phyloP scores from a whole-genome alignment of 2,888 invertebrate genomes.

The Heliconius charithonia region DNA sequence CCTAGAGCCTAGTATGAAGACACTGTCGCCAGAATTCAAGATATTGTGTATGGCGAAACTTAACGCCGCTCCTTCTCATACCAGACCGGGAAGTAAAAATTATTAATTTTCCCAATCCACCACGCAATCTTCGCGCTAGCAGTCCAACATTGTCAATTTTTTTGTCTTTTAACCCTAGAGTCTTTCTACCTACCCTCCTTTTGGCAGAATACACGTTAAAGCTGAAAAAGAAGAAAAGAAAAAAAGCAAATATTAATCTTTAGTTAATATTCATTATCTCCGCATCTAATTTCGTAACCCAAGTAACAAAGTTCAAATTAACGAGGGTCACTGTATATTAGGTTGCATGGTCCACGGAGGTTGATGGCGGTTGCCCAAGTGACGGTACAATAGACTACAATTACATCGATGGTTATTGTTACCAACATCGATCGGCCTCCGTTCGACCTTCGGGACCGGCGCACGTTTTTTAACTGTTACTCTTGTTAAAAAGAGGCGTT shows the following conservation, averaged over 20 bases:
- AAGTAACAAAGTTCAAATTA: constrained; percentile 29
- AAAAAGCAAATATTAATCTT: not conserved
- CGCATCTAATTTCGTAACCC: not conserved
- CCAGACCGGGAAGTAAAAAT: not conserved
- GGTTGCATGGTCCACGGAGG: constrained; percentile 51
- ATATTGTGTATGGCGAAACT: not conserved
- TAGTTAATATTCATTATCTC: not conserved
- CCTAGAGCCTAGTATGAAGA: no score
- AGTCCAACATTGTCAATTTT: not conserved
- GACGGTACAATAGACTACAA: constrained; percentile 79
- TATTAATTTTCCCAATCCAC: not conserved
- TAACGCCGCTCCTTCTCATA: not conserved
- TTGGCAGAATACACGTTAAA: not conserved
- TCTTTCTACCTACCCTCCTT: not conserved
- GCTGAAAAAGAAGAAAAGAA: no score
- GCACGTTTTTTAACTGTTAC: constrained; percentile 78
- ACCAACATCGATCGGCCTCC: constrained; percentile 66
- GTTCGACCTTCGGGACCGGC: constrained; percentile 74
- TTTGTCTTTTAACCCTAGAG: not conserved
- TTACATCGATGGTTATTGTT: constrained; percentile 77
- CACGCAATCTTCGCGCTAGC: not conserved
- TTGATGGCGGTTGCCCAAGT: constrained; percentile 74
- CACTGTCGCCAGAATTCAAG: not conserved
- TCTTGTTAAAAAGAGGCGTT: constrained; percentile 37
- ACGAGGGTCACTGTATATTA: constrained; percentile 42